These are phyloP conservation scores for Eupithecia pulchellata DNA, from an alignment of 2,888 invertebrate genomes.

Conservation along the genomic window DNA sequence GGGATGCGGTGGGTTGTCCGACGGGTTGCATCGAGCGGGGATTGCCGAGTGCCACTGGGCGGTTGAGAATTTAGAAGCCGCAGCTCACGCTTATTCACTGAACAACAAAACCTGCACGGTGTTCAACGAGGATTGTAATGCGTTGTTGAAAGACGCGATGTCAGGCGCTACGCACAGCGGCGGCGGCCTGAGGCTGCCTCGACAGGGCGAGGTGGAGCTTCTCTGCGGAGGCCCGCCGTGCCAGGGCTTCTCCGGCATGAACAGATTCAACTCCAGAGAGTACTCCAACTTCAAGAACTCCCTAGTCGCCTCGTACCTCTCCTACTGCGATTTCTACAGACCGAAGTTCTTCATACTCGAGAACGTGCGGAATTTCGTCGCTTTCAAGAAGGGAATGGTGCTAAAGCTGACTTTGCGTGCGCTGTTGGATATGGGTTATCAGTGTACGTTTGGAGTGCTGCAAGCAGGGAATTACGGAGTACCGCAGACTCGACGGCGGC, in stretches of 20 bases:
- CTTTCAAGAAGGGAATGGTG: slow-evolving; percentile 92
- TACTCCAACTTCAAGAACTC: slow-evolving; percentile 95
- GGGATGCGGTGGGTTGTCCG: slow-evolving; percentile 93
- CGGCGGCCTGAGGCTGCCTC: slow-evolving; percentile 86
- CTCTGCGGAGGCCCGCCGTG: slow-evolving; percentile 95
- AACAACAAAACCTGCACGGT: slow-evolving; percentile 91
- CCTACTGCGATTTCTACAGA: slow-evolving; percentile 94
- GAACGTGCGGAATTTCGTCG: slow-evolving; percentile 94
- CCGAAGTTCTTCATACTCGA: slow-evolving; percentile 93
- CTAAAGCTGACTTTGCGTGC: slow-evolving; percentile 91
- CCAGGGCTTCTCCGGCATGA: slow-evolving; percentile 96
- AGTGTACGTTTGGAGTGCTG: slow-evolving; percentile 93
- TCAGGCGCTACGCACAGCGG: slow-evolving; percentile 82
- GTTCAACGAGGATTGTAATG: slow-evolving; percentile 93
- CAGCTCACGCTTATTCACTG: slow-evolving; percentile 91
- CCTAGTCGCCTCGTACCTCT: slow-evolving; percentile 91
- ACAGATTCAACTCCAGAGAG: slow-evolving; percentile 93
- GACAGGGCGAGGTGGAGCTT: slow-evolving; percentile 92
- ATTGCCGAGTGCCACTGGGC: slow-evolving; percentile 91
- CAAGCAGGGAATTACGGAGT: slow-evolving; percentile 95
- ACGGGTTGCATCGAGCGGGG: slow-evolving; percentile 89
- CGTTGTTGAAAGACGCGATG: slow-evolving; percentile 88
- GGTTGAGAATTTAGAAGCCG: slow-evolving; percentile 90
- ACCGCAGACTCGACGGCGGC: slow-evolving; percentile 91
- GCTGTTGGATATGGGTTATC: slow-evolving; percentile 93